phyloP scores from a whole-genome alignment of 92 coral and sea anemone species.

The Siderastrea radians region DNA sequence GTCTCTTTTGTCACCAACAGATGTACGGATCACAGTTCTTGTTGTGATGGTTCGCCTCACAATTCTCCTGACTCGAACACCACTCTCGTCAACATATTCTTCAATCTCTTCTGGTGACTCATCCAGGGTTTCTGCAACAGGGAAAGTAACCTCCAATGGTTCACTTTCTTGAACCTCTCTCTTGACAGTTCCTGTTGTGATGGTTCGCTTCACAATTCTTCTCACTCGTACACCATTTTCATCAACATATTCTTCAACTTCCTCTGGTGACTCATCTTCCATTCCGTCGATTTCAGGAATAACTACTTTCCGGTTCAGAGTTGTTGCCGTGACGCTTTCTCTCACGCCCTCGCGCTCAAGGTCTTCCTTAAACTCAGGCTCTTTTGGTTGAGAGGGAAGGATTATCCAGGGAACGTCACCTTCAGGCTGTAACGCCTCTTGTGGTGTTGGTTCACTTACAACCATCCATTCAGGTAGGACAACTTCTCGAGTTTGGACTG shows the following conservation, averaged over 20 bases:
- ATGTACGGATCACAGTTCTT: constrained; percentile 32
- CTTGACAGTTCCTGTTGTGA: no score
- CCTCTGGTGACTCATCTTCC: neutral
- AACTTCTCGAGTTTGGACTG: constrained; percentile 9
- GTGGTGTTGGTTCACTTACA: neutral
- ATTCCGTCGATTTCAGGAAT: constrained; percentile 4
- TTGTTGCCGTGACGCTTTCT: neutral
- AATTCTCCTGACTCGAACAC: constrained; percentile 44
- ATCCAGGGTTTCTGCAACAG: no score
- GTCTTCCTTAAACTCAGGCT: constrained; percentile 2
- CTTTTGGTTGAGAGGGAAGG: neutral
- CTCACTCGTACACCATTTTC: neutral
- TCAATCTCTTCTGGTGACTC: neutral
- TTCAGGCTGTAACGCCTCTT: no score
- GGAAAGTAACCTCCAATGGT: no score
- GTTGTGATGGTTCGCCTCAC: constrained; percentile 49
- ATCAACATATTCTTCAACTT: constrained; percentile 33
- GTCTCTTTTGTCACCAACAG: constrained; percentile 22
- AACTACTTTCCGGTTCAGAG: neutral
- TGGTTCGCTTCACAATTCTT: no score
- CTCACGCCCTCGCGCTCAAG: neutral
- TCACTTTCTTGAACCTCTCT: no score
- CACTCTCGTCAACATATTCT: constrained; percentile 71
- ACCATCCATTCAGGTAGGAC: constrained; percentile 27
- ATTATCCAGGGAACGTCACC: neutral